Percentiles rank a stretch among this genome's conserved stretches.
Conservation (phyloP, 2,113 vertebrate genomes). For the Sterna hirundo region DNA sequence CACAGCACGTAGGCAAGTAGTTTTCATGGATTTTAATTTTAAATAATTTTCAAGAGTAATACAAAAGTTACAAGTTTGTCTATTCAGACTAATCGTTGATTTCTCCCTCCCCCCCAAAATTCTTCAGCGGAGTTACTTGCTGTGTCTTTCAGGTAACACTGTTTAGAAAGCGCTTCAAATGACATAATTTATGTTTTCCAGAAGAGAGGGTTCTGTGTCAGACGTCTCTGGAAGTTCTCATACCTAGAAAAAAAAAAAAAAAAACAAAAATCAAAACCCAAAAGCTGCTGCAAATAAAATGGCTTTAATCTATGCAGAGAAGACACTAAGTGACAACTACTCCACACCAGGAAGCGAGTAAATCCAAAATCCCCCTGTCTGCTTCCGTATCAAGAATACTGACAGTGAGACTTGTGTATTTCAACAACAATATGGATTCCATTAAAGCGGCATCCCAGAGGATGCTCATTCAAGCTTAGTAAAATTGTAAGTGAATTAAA, state of each 20-base stretch:
- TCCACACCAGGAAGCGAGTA: neutral
- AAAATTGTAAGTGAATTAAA: neutral
- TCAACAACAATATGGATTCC: neutral
- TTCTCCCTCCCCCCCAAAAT: neutral
- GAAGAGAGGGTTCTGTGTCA: slow-evolving; percentile 94
- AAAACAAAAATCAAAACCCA: neutral
- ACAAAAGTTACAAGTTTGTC: slow-evolving; percentile 60
- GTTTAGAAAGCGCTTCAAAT: slow-evolving; percentile 23
- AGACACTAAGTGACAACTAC: neutral
- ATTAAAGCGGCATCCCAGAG: neutral
- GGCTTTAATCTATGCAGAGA: neutral
- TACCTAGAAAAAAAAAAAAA: slow-evolving; percentile 77
- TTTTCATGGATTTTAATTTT: slow-evolving; percentile 66
- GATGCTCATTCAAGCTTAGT: neutral
- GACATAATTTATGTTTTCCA: slow-evolving; percentile 84
- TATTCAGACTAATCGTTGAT: slow-evolving; percentile 30
- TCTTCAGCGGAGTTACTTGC: slow-evolving; percentile 14
- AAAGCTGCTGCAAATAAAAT: neutral
- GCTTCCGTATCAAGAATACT: neutral
- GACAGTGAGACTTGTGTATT: neutral
- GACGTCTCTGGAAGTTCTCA: slow-evolving; percentile 93
- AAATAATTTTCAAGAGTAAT: slow-evolving; percentile 62
- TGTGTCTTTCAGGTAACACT: slow-evolving; percentile 18
- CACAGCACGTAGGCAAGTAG: neutral
- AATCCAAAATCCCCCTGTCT: neutral